Base-by-base conservation (phyloP, 2,888 invertebrate species). In the Drosophila cyrtoloma region DNA sequence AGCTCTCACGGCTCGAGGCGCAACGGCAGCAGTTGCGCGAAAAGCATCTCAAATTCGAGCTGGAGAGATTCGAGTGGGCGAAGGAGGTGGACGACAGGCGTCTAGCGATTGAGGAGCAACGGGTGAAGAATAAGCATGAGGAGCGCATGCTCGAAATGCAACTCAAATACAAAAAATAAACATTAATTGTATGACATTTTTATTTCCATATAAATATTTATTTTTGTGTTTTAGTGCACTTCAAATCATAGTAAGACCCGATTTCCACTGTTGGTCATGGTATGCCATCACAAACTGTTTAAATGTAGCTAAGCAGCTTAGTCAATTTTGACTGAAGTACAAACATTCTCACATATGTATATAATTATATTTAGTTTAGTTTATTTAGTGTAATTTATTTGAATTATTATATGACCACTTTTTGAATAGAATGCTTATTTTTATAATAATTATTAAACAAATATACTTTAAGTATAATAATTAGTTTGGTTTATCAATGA, bases 81-180 rank as follows among this genome's bases (percentile, higher is more conserved):
- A 53, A 53, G 53, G 53, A 53, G 33, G 53, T 53, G 53, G 53
- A 53, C 33, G 53, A 53, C 7, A 53, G 32, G 6, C 32, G 32
- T 5, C 33, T 53, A 12, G 53, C 32, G 9, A 53, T 53, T 53
- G 53, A 53, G 22, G 53, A 33, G 53, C 53, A 53, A 33, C n/a
- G 53, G 33, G 53, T 53, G 53, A 53, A 32, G 9, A 32, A 32
- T 33, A 53, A 53, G 33, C 53, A 53, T 16, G 53, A 53, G 53
- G 53, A 53, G 22, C 53, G 53, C 53, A 53, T 53, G 53, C 53
- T 53, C 33, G 53, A 53, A 53, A 32, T 53, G 32, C 32, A 53
- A 53, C 53, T 53, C n/a, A 53, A 53, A 32, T 33, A 53, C 9
- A 53, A 53, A 53, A 33, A 33, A 33, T 53, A 53, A 53, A 33